These are phyloP conservation scores for Stenopsyche tienmushanensis DNA, from an alignment of 1,140 invertebrate genomes.

Conservation along the genomic window DNA sequence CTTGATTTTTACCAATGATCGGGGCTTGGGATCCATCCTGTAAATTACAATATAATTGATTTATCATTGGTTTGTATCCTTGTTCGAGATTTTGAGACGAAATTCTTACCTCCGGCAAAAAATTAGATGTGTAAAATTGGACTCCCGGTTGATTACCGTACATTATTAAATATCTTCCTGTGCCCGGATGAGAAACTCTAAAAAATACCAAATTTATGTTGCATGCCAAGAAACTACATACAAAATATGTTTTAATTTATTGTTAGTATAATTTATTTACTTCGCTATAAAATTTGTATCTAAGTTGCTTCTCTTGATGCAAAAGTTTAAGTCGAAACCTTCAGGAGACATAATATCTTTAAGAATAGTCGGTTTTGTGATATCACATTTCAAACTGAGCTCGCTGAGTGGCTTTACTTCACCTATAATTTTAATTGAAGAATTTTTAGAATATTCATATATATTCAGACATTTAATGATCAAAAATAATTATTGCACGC, in stretches of 20 bases:
- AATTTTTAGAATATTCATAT: not conserved
- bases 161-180: conserved; percentile 74
- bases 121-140: conserved; percentile 87
- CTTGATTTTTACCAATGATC: conserved; percentile 69
- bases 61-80: too few relatives aligned
- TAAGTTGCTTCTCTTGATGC: conserved; percentile 51
- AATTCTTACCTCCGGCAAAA: conserved; percentile 57
- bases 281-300: conserved; percentile 30
- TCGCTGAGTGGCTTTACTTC: conserved; percentile 56
- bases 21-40: too few relatives aligned
- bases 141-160: conserved; percentile 85
- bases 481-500: not conserved
- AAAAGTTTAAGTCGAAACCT: conserved; percentile 83
- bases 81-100: too few relatives aligned
- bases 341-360: conserved; percentile 50
- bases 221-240: not conserved
- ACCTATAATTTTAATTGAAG: conserved; percentile 14
- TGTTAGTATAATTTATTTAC: conserved; percentile 18
- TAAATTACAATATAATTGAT: not conserved
- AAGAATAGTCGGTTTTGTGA: conserved; percentile 60
- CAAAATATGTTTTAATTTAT: not conserved
- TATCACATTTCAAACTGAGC: conserved; percentile 64
- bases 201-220: conserved; percentile 6
- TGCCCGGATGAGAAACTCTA: conserved; percentile 65
- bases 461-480: not conserved